A percentile compares a stretch with the other conserved stretches of the same genome.
Evolutionary conservation across 2,797 vertebrate genomes (phyloP).

Genomic region (Hozukius guyotensis): DNA sequence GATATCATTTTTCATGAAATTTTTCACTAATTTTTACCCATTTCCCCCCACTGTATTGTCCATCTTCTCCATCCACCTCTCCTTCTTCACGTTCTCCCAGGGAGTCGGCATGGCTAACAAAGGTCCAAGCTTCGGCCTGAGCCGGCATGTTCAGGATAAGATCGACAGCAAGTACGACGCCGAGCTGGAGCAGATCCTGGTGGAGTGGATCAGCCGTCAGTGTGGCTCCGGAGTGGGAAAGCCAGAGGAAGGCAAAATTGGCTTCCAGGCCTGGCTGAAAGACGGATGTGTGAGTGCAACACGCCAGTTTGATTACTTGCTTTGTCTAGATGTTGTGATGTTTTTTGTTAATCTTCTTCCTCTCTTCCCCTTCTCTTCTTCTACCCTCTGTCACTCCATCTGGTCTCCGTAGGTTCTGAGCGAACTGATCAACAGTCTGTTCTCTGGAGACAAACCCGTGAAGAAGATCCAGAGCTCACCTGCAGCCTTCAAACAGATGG

Average conservation of each 20-base stretch:
- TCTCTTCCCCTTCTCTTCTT: not conserved
- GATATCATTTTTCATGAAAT: not conserved
- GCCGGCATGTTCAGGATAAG: slow-evolving; percentile 94
- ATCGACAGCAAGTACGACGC: slow-evolving; percentile 98
- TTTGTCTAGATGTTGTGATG: not conserved
- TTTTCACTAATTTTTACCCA: not conserved
- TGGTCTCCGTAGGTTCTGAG: slow-evolving; percentile 86
- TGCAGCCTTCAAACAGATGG: slow-evolving; percentile 99
- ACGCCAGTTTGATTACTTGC: not conserved
- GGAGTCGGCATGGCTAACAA: slow-evolving; percentile 93
- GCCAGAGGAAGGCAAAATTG: slow-evolving; percentile 90
- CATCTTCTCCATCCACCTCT: not conserved
- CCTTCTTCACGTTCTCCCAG: slow-evolving; percentile 42
- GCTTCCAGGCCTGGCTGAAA: slow-evolving; percentile 98
- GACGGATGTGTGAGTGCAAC: slow-evolving; percentile 90
- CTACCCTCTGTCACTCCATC: not conserved
- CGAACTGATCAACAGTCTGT: slow-evolving; percentile 93
- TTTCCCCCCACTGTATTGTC: not conserved
- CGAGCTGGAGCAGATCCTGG: slow-evolving; percentile 92
- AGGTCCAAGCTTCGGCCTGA: slow-evolving; percentile 94
- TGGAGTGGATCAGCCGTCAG: slow-evolving; percentile 93
- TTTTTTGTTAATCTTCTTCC: not conserved
- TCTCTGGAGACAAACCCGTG: slow-evolving; percentile 86
- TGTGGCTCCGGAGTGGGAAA: slow-evolving; percentile 85
- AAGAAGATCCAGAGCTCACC: slow-evolving; percentile 89